Conservation (phyloP, 2,113 vertebrate genomes). For the Tylochromis polylepis region DNA sequence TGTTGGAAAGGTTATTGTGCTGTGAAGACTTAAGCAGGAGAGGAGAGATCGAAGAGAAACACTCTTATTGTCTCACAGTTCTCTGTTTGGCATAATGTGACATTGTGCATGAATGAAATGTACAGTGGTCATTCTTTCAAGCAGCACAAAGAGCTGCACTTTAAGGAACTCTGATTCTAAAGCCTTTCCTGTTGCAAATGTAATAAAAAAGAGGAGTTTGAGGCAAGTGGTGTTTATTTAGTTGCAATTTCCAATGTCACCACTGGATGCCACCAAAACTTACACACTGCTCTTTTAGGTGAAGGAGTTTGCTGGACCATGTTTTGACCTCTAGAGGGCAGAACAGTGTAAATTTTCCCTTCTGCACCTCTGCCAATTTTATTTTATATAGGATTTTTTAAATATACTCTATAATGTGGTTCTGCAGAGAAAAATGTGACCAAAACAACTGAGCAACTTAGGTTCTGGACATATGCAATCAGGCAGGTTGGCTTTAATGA, state of each 20-base stretch:
- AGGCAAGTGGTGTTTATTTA: background rate
- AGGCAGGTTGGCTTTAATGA: background rate
- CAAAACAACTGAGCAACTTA: accelerated
- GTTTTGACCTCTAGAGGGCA: background rate
- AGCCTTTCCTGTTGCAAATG: background rate
- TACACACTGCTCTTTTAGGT: background rate
- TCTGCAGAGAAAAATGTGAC: background rate
- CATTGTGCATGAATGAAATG: too few relatives aligned
- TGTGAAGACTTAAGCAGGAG: too few relatives aligned
- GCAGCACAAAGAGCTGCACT: background rate
- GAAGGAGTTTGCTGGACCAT: background rate
- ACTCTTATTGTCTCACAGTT: too few relatives aligned
- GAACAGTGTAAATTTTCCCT: background rate
- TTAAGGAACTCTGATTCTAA: background rate
- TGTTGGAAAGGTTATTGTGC: too few relatives aligned
- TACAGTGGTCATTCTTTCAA: too few relatives aligned
- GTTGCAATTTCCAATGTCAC: background rate
- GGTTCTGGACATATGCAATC: accelerated
- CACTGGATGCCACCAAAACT: background rate
- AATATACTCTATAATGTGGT: background rate
- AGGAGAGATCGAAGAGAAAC: too few relatives aligned
- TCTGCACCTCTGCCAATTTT: background rate
- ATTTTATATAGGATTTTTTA: background rate
- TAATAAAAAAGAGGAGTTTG: accelerated
- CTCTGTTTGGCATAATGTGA: too few relatives aligned